A percentile compares a stretch with the other conserved stretches of the same genome.
Conservation (phyloP, 2,113 vertebrate genomes). For the Bucco capensis region DNA sequence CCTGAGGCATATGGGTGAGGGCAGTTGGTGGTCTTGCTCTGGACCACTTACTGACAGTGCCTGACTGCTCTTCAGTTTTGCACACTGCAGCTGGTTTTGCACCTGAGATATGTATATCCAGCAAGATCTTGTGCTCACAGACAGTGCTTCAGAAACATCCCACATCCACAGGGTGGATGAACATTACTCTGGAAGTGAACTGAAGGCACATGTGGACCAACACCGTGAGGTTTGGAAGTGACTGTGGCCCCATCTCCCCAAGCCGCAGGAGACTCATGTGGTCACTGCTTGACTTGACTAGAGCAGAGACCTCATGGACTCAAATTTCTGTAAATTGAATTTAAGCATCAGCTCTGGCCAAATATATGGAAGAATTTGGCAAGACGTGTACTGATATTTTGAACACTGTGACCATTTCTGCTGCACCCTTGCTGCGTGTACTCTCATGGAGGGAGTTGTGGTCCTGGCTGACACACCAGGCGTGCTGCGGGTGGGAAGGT, state of each 20-base stretch:
- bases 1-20: accelerated
- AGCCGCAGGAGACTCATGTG: background rate
- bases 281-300: background rate
- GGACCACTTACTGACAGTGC: background rate
- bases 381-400: background rate
- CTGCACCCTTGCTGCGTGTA: background rate
- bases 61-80: background rate
- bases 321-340: background rate
- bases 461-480: background rate
- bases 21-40: background rate
- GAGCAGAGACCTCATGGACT: background rate
- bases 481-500: background rate
- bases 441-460: accelerated
- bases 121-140: background rate
- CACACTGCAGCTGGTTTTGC: background rate
- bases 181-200: accelerated
- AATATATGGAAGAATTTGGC: background rate
- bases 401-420: background rate
- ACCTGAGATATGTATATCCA: background rate
- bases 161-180: accelerated
- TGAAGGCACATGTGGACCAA: background rate
- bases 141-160: background rate
- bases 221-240: accelerated
- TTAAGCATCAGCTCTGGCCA: background rate
- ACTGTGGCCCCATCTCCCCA: accelerated